These are phyloP conservation scores for Scomber colias DNA, from an alignment of 2,113 vertebrate genomes.

Conservation along the genomic window DNA sequence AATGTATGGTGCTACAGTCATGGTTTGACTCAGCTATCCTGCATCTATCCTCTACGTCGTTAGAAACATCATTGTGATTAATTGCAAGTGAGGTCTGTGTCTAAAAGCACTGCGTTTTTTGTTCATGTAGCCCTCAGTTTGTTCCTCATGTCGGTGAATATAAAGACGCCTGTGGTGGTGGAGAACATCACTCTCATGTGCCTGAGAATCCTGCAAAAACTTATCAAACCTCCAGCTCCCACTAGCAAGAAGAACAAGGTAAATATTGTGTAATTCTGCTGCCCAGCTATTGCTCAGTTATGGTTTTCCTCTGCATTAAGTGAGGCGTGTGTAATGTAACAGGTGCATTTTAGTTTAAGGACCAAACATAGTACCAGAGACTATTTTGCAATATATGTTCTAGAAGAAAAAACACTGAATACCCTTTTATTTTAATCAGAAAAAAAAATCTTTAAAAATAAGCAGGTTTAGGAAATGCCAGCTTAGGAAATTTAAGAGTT, in stretches of 20 bases:
- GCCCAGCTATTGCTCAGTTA: background rate
- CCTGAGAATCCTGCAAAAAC: slow-evolving; percentile 96
- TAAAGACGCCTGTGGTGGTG: slow-evolving; percentile 98
- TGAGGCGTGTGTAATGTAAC: background rate
- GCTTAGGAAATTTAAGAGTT: background rate
- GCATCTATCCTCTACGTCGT: background rate
- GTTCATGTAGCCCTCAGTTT: slow-evolving; percentile 90
- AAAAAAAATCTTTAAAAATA: background rate
- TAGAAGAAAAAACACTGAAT: too few species aligned
- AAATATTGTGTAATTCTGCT: background rate
- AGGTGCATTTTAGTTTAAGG: background rate
- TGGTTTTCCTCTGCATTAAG: background rate
- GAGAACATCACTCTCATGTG: slow-evolving; percentile 99
- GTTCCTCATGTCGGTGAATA: slow-evolving; percentile 98
- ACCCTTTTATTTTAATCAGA: background rate
- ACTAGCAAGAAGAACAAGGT: slow-evolving; percentile 99
- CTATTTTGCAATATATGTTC: background rate
- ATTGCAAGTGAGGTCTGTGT: background rate
- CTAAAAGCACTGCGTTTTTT: background rate
- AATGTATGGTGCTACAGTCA: too few species aligned
- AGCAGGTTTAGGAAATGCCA: background rate
- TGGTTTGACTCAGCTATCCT: too few species aligned
- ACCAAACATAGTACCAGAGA: background rate
- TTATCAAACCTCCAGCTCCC: slow-evolving; percentile 97
- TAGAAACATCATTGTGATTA: background rate